Evolutionary conservation across 2,113 vertebrate species (phyloP).

Genomic region (Oryzias javanicus): DNA sequence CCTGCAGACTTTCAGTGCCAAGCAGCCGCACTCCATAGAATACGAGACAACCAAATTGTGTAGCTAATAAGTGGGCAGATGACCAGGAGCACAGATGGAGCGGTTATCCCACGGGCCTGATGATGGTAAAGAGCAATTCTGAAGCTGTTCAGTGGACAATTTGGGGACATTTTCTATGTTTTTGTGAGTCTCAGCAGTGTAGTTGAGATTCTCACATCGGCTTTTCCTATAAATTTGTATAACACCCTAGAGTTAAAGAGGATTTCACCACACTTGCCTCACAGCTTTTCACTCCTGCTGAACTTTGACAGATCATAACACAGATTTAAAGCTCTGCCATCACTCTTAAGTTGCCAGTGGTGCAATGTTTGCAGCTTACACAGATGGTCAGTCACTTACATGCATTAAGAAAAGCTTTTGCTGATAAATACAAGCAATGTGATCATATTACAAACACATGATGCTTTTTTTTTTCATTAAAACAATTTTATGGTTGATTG

Average conservation of each 20-base stretch:
- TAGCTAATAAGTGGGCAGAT: slow-evolving; percentile 74
- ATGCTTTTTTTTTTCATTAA: slow-evolving; percentile 33
- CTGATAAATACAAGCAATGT: slow-evolving; percentile 48
- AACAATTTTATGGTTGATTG: slow-evolving; percentile 7
- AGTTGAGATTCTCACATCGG: slow-evolving; percentile 54
- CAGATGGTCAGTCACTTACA: slow-evolving; percentile 38
- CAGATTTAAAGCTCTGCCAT: slow-evolving; percentile 35
- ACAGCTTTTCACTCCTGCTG: slow-evolving; percentile 35
- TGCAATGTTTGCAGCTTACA: slow-evolving; percentile 60
- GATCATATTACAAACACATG: slow-evolving; percentile 20
- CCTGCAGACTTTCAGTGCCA: slow-evolving; percentile 81
- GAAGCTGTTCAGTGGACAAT: slow-evolving; percentile 39
- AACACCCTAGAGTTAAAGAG: slow-evolving; percentile 56
- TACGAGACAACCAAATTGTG: slow-evolving; percentile 85
- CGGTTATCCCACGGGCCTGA: slow-evolving; percentile 43
- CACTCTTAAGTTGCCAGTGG: slow-evolving; percentile 44
- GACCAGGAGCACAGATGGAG: slow-evolving; percentile 28
- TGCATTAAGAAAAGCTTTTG: slow-evolving; percentile 45
- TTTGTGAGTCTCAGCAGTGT: slow-evolving; percentile 46
- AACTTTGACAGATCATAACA: slow-evolving; percentile 29
- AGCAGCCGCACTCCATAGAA: slow-evolving; percentile 79
- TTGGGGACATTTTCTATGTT: slow-evolving; percentile 54
- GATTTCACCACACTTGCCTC: slow-evolving; percentile 60
- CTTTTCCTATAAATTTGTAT: slow-evolving; percentile 68
- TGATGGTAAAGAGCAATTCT: slow-evolving; percentile 47